These are phyloP conservation scores for Buceros bicornis DNA, from an alignment of 2,797 vertebrate genomes.

Conservation along the genomic window DNA sequence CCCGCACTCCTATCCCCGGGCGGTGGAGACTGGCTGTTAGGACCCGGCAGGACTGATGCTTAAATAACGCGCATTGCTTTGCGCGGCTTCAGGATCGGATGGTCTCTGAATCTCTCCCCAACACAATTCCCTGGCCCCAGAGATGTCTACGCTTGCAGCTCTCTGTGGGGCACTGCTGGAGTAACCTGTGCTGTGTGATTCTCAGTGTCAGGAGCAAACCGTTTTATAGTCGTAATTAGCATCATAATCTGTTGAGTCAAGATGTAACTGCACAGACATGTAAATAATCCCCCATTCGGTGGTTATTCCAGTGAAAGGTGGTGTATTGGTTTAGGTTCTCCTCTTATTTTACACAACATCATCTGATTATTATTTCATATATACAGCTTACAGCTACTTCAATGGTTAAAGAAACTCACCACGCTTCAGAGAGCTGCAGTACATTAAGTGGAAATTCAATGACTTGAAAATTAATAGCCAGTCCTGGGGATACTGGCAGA, in stretches of 20 bases:
- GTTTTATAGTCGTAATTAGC: not conserved
- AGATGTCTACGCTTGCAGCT: not conserved
- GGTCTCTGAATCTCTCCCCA: not conserved
- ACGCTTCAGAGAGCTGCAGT: slow-evolving; percentile 16
- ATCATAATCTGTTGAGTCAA: not conserved
- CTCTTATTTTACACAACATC: not conserved
- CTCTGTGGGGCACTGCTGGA: not conserved
- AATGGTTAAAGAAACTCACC: slow-evolving; percentile 8
- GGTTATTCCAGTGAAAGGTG: not conserved
- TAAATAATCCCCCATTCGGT: not conserved
- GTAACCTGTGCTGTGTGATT: not conserved
- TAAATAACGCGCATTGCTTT: not conserved
- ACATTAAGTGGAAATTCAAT: slow-evolving; percentile 37
- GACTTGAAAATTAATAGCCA: slow-evolving; percentile 58
- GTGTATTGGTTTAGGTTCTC: not conserved
- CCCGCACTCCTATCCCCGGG: not conserved
- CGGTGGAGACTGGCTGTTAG: fast-evolving
- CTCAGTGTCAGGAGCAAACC: not conserved
- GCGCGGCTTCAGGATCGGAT: not conserved
- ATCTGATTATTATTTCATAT: not conserved
- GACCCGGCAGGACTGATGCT: not conserved
- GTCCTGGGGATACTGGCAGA: slow-evolving; percentile 16
- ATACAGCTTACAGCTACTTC: not conserved
- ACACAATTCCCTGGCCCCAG: fast-evolving
- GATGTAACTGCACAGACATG: not conserved